These are phyloP conservation scores for Hucho hucho DNA, from an alignment of 2,113 vertebrate genomes.

Conservation along the genomic window DNA sequence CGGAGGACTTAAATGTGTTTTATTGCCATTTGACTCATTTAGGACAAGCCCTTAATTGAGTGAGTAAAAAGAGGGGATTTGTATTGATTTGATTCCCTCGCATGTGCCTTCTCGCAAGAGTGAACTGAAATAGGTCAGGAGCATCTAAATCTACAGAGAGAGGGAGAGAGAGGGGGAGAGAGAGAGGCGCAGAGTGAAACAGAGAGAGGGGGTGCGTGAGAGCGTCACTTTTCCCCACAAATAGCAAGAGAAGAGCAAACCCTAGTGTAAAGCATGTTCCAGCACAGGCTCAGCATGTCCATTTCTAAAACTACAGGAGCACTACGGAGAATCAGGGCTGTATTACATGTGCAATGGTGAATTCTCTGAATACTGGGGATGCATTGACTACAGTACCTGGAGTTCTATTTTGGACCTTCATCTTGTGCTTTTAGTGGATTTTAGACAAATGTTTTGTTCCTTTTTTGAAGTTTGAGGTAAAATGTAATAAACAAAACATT, in stretches of 20 bases:
- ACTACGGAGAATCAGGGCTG: too few relatives aligned
- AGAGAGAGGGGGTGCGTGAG: slow-evolving; percentile 1
- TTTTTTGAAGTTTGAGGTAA: neutral
- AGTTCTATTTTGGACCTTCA: neutral
- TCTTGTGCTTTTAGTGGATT: neutral
- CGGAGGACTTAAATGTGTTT: slow-evolving; percentile 31
- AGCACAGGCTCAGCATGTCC: too few relatives aligned
- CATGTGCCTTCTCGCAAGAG: slow-evolving; percentile 31
- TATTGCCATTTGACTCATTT: slow-evolving; percentile 38
- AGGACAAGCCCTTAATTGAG: slow-evolving; percentile 12
- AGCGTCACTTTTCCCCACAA: slow-evolving; percentile 9
- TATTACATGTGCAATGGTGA: too few relatives aligned
- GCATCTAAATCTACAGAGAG: slow-evolving; percentile 47
- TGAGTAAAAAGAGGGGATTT: slow-evolving; percentile 1
- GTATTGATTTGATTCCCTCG: slow-evolving; percentile 13
- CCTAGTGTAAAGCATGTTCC: too few relatives aligned
- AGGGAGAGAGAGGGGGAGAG: slow-evolving; percentile 13
- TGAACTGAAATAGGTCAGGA: slow-evolving; percentile 71
- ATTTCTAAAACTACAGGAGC: too few relatives aligned
- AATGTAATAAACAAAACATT: neutral
- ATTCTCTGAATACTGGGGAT: neutral
- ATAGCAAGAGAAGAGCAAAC: neutral
- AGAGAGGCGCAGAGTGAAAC: slow-evolving; percentile 6
- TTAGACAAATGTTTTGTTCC: neutral
- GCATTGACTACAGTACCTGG: neutral